Percentiles rank a stretch among this genome's conserved stretches.
Conservation (phyloP, 2,888 invertebrate genomes). For the Drosophila lutescens region DNA sequence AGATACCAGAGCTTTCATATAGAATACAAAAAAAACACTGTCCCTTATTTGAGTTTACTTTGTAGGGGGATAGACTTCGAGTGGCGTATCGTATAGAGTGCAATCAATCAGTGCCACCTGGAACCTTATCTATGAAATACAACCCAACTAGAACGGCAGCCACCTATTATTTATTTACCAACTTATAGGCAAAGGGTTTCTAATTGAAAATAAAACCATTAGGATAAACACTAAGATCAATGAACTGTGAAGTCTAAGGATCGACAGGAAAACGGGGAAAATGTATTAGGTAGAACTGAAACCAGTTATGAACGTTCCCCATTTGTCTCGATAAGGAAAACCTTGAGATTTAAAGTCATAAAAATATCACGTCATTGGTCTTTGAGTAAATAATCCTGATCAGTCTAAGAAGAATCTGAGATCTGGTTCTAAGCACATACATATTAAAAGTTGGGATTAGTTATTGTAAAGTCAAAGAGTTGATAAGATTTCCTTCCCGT, state of each 20-base stretch:
- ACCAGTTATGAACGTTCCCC: slow-evolving; percentile 1
- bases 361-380: neutral
- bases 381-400: neutral
- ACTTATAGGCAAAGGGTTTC: neutral
- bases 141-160: neutral
- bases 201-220: neutral
- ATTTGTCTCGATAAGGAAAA: slow-evolving; percentile 1
- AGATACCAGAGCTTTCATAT: neutral
- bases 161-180: neutral
- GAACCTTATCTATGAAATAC: slow-evolving; percentile 19
- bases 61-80: slow-evolving; percentile 2
- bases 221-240: neutral
- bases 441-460: too few relatives aligned
- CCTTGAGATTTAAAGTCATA: slow-evolving; percentile 8
- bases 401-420: neutral
- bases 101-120: slow-evolving; percentile 30
- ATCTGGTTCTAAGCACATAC: neutral
- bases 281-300: too few relatives aligned
- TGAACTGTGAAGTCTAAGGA: neutral
- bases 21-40: neutral
- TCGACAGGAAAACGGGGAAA: neutral
- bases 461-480: neutral
- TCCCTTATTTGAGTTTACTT: slow-evolving; percentile 5
- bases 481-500: neutral
- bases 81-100: slow-evolving; percentile 5